Base-by-base conservation (phyloP, 1,140 invertebrate genomes). In the Campoletis sonorensis region DNA sequence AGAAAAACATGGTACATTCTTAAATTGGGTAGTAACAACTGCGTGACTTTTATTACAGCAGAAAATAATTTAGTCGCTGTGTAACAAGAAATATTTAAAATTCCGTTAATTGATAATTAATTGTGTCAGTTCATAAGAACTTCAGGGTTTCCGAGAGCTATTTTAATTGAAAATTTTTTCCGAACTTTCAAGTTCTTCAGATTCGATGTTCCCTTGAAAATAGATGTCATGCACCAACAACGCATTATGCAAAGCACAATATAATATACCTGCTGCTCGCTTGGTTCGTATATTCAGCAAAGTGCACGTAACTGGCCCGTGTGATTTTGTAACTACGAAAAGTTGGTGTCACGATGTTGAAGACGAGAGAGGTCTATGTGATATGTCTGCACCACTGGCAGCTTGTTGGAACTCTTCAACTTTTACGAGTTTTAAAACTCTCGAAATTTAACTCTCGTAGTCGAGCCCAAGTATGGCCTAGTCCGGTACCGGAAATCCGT, bases 321-420 rank as follows among this genome's bases (percentile, higher is more conserved):
- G 27, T 68, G 79, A 79, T 85, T 86, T 85, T 76, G 80, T 84
- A 87, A 88, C 88, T 88, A 86, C 84, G 81, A 86, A 83, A 86
- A 84, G 82, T 87, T 84, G 54, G 75, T 80, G 73, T 82, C 81
- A 85, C 80, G 84, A 82, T 84, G 79, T 10, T 64, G n/a, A 64
- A 26, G 61, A 26, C 61, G 61, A n/a, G 54, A 10, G 7, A 64
- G n/a, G 23, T 64, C 23, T 64, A 23, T 64, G 21, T 64, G 61
- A 64, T 23, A 15, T 27, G 21, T 64, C 21, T 64, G 61, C 61
- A 23, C 21, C 18, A 26, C 61, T 26, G 61, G 61, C 61, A 64
- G 61, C n/a, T 23, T 64, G 61, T 23, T 64, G 21, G 23, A 64
- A 23, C 61, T 64, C 21, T 68, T 64, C 71, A 68, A 68, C 68